Evolutionary conservation across 1,140 invertebrate species (phyloP).

Genomic region (Zaprionus ornatus): DNA sequence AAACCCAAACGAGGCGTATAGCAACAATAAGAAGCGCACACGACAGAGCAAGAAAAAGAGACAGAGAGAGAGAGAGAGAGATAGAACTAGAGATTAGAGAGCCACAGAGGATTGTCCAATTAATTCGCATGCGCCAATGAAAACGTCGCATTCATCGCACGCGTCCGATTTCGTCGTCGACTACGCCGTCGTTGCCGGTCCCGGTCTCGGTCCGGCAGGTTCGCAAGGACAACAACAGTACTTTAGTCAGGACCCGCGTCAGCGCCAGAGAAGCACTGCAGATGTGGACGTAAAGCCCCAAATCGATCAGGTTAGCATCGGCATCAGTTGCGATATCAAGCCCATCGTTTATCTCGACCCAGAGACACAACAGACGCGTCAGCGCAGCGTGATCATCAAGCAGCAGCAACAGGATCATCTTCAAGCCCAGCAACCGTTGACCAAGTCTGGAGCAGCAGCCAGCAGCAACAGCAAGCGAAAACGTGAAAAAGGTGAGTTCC

Average conservation of each 20-base stretch:
- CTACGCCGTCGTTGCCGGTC: slow-evolving; percentile 66
- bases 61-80: slow-evolving; percentile 16
- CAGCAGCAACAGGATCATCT: slow-evolving; percentile 7
- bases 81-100: slow-evolving; percentile 30
- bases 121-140: slow-evolving; percentile 76
- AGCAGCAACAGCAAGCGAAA: slow-evolving; percentile 61
- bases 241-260: neutral
- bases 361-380: slow-evolving; percentile 42
- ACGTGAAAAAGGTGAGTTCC: slow-evolving; percentile 71
- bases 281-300: slow-evolving; percentile 47
- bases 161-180: slow-evolving; percentile 75
- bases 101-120: slow-evolving; percentile 44
- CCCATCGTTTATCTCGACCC: slow-evolving; percentile 44
- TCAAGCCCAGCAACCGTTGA: slow-evolving; percentile 6
- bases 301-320: slow-evolving; percentile 46
- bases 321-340: slow-evolving; percentile 61
- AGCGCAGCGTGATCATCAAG: slow-evolving; percentile 42
- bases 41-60: slow-evolving; percentile 7
- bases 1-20: slow-evolving; percentile 10
- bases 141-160: slow-evolving; percentile 70
- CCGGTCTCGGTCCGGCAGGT: slow-evolving; percentile 39
- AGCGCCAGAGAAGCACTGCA: slow-evolving; percentile 10
- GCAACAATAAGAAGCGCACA: neutral
- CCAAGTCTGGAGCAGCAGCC: slow-evolving; percentile 25
- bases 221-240: slow-evolving; percentile 15